Evolutionary conservation across 2,113 vertebrate species (phyloP), one percentile per base, ranked within the genome.

Genomic region (Procavia capensis): DNA sequence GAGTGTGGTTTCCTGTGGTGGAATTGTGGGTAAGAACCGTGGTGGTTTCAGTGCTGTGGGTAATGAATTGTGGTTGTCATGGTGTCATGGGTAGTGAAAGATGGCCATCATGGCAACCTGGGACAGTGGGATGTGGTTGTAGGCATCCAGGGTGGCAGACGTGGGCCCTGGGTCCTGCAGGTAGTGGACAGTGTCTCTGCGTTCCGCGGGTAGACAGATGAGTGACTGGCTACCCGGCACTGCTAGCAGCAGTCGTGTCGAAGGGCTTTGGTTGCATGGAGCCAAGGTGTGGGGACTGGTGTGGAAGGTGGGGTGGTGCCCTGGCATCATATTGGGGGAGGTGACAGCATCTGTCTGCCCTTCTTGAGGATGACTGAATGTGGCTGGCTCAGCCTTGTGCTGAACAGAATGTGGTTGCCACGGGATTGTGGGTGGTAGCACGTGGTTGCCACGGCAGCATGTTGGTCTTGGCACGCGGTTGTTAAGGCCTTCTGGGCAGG

Each of bases 381-480:
- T 57, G 95, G 90, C 92, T 17, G 88, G 45, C 95, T 82, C 92
- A 64, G 92, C 61, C 2, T 20, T 0, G 63, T 31, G 79, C 79
- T 66, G 89, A 79, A 93, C 88, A 76, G 80, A 76, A 59, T 36
- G 87, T 87, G 96, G 95, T 82, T 86, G 93, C 91, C 96, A 47
- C 31, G 1, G 92, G 70, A 80, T 63, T 90, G 96, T 95, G 95
- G 97, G 96, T 93, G 95, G 96, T 90, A 85, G 95, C 64, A 64
- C n/a, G 92, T n/a, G 93, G 96, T 96, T 95, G 96, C 95, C 96
- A 97, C 96, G 85, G 96, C 90, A 95, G 89, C 43, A 50, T 61
- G n/a, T n/a, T n/a, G 92, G 92, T 97, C 93, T 96, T 84, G 82
- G 94, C 94, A 95, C 88, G 92, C 7, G 54, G 97, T 97, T 97